These are phyloP conservation scores for Dryas iulia DNA, from an alignment of 1,140 invertebrate genomes.

Conservation along the genomic window DNA sequence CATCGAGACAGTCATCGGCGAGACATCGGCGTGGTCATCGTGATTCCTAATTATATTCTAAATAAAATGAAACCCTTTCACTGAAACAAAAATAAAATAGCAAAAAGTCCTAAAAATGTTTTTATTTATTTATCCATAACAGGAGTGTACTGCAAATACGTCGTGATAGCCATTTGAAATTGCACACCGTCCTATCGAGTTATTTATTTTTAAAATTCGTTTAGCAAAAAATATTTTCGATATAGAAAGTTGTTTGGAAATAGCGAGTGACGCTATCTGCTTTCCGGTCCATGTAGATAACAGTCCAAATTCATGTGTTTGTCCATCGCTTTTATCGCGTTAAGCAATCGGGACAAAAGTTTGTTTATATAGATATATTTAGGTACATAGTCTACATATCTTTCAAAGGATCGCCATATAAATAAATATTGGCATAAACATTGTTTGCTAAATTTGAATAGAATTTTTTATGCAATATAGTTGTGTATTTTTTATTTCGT, in stretches of 20 bases:
- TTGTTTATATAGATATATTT: conserved; percentile 11
- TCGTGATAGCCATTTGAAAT: conserved; percentile 7
- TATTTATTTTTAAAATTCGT: conserved; percentile 27
- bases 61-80: not conserved
- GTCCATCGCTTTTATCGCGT: conserved; percentile 29
- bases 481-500: too few relatives aligned
- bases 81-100: not conserved
- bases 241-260: conserved; percentile 30
- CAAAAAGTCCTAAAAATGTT: not conserved
- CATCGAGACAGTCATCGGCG: too few relatives aligned
- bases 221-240: conserved; percentile 26
- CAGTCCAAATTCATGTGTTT: conserved; percentile 25
- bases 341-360: conserved; percentile 16
- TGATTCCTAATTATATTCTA: not conserved
- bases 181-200: conserved; percentile 23
- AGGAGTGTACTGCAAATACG: not conserved
- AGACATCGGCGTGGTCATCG: too few relatives aligned
- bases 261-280: conserved; percentile 30
- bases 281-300: conserved; percentile 39
- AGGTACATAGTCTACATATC: not conserved
- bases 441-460: not conserved
- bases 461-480: not conserved
- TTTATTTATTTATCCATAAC: not conserved
- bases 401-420: not conserved
- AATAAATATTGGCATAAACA: not conserved